phyloP scores from a whole-genome alignment of 2,888 invertebrate genomes.

The Oegoconia quadripuncta region DNA sequence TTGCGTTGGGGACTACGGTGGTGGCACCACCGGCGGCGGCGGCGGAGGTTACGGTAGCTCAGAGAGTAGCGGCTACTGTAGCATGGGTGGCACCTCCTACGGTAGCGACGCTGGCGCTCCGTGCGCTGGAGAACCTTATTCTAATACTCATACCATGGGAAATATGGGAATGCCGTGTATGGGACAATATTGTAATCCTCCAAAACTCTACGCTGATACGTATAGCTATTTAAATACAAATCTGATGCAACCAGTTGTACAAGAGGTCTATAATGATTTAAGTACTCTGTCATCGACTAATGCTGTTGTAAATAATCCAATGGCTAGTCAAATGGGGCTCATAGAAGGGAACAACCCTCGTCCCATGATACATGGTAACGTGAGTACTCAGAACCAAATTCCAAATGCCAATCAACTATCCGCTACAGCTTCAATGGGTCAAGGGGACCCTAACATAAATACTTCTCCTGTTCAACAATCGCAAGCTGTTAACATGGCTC shows the following conservation, averaged over 20 bases:
- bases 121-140: conserved; percentile 8
- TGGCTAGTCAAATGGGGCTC: conserved; percentile 46
- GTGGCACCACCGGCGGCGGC: no score
- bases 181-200: conserved; percentile 51
- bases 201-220: conserved; percentile 57
- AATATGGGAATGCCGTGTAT: conserved; percentile 27
- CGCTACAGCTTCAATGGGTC: conserved; percentile 8
- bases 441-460: conserved; percentile 16
- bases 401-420: no score
- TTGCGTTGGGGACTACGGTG: no score
- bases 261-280: conserved; percentile 65
- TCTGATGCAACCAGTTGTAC: conserved; percentile 60
- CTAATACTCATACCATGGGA: no score
- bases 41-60: no score
- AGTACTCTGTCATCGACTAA: conserved; percentile 52
- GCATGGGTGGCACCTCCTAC: no score
- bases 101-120: no score
- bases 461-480: no score
- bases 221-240: conserved; percentile 58
- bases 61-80: no score
- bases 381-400: conserved; percentile 20
- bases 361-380: conserved; percentile 9
- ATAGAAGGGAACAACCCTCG: conserved; percentile 12
- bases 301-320: conserved; percentile 50
- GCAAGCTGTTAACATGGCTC: conserved; percentile 12